These are phyloP conservation scores for Alexandromys fortis DNA, from an alignment of 2,113 vertebrate species.

Conservation along the genomic window DNA sequence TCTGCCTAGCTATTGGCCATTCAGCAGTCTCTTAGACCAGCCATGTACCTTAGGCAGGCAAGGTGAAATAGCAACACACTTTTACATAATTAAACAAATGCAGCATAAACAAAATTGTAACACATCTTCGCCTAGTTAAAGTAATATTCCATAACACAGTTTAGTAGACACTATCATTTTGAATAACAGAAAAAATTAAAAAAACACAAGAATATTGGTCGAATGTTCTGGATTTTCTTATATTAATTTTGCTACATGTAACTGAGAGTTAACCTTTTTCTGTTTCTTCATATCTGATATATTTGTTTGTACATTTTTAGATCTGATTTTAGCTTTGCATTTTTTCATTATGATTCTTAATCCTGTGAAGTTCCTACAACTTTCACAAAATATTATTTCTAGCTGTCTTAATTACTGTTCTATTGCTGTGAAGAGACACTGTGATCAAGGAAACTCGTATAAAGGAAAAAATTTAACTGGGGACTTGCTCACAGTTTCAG, in stretches of 20 bases:
- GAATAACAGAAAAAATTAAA: background rate
- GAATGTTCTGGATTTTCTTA: background rate
- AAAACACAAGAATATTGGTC: background rate
- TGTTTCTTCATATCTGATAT: background rate
- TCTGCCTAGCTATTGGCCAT: too few species aligned
- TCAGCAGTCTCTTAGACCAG: too few species aligned
- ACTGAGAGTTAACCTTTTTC: background rate
- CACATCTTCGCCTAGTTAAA: too few species aligned
- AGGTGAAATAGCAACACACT: too few species aligned
- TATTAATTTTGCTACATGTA: background rate
- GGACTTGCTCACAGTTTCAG: background rate
- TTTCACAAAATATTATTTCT: background rate
- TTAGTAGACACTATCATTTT: conserved; percentile 15
- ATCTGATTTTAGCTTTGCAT: background rate
- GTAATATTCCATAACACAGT: background rate
- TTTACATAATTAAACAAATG: too few species aligned
- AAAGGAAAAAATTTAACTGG: background rate
- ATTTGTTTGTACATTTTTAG: background rate
- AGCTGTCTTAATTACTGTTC: background rate
- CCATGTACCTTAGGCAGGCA: too few species aligned
- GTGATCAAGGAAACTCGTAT: background rate
- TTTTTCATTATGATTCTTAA: background rate
- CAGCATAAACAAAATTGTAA: too few species aligned
- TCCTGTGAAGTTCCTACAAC: background rate
- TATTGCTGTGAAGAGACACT: background rate